Evolutionary conservation across 2,888 invertebrate species (phyloP), one percentile per base, ranked within the genome.

Genomic region (Perizoma flavofasciatum): DNA sequence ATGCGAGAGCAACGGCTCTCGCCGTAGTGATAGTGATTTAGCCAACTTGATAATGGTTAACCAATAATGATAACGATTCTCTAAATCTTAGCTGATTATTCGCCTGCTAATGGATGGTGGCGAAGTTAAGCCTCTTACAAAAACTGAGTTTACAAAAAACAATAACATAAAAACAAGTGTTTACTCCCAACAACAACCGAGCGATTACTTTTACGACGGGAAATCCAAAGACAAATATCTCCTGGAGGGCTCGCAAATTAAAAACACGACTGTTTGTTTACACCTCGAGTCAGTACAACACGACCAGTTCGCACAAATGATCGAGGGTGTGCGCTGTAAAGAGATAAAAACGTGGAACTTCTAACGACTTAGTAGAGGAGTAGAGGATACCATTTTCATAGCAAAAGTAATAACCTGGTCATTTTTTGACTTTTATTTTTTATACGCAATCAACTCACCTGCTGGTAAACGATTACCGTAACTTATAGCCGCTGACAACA

Each of bases 221-320:
- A 54, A 59, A 49, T 59, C 11, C 44, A 49, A 47, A 53, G 47
- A 55, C 59, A 59, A 55, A 63, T 45, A 59, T 44, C 57, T 47
- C 47, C 51, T 59, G 54, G 49, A 64, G 53, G 61, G 47, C 55
- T 43, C 41, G 61, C 40, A 63, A 66, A 66, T 68, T 66, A 68
- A 66, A 67, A 65, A 61, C 47, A 45, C 51, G 49, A 54, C 51
- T 63, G 66, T 65, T 67, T 60, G 67, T 63, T 65, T 60, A 59
- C 58, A 64, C 57, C 61, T 55, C 55, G 55, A 50, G 55, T 37
- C 48, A 39, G 57, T 45, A 48, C 57, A 41, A 32, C 9, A 10
- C n/a, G 33, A 47, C n/a, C 9, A 45, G 49, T 9, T 33, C 5
- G 22, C 32, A 22, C 46, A 34, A 44, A 35, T n/a, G 39, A 8